Conservation (phyloP, 1,140 invertebrate genomes). For the Notospermus geniculatus region DNA sequence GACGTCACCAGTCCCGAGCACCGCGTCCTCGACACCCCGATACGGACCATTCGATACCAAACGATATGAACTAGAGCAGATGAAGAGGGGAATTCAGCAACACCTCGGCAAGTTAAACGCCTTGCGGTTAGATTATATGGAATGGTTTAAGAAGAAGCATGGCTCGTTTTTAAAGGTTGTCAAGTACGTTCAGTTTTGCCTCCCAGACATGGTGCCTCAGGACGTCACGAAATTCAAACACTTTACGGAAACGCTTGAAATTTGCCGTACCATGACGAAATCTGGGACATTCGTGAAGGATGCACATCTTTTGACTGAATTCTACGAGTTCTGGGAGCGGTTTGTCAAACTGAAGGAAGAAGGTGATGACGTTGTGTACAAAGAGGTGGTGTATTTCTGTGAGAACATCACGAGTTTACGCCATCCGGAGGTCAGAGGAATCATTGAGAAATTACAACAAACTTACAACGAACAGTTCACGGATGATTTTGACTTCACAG, state of each 20-base stretch:
- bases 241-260: constrained; percentile 24
- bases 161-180: constrained; percentile 25
- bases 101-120: constrained; percentile 32
- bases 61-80: constrained; percentile 28
- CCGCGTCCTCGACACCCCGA: background rate
- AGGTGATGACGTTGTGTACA: constrained; percentile 27
- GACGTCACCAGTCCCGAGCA: background rate
- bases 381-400: constrained; percentile 31
- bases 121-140: constrained; percentile 29
- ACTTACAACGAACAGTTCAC: constrained; percentile 22
- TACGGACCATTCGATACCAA: constrained; percentile 28
- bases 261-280: constrained; percentile 25
- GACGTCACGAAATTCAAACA: constrained; percentile 26
- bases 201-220: constrained; percentile 22
- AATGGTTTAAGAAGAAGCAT: constrained; percentile 29
- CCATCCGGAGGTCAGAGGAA: constrained; percentile 31
- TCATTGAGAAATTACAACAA: constrained; percentile 34
- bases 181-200: background rate
- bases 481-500: constrained; percentile 36
- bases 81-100: constrained; percentile 28
- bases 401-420: constrained; percentile 30
- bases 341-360: constrained; percentile 29
- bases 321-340: constrained; percentile 32
- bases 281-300: constrained; percentile 24
- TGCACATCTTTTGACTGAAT: constrained; percentile 29